Base-by-base conservation (phyloP, 2,888 invertebrate species). In the Metacarcinus magister region DNA sequence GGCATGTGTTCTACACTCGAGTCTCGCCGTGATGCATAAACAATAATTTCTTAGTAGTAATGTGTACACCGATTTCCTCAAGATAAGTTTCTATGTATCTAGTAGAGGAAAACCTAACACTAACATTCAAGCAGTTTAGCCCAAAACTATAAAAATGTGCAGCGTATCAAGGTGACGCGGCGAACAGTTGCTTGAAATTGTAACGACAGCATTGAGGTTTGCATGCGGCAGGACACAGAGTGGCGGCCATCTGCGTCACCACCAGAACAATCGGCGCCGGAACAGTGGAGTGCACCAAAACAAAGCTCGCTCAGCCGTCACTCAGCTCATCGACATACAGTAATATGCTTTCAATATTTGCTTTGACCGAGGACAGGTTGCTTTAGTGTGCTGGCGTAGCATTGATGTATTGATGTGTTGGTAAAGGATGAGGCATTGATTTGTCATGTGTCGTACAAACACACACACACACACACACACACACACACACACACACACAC, bases 291-390 rank as follows among this genome's bases (percentile, higher is more conserved):
- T n/a, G 67, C 23, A n/a, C 32, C 82, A 2, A 32, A 82, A 82
- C 28, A 82, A 82, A 8, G 82, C 32, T 82, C 32, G 82, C 67
- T 19, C 13, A 19, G 19, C 67, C 67, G 67, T 23, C 10, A 19
- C 67, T 7, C 67, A 19, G 2, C 82, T 82, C 82, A 82, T 82
- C 32, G 82, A 82, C 82, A 82, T 82, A 16, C 82, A 32, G 82
- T 32, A 82, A 82, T 82, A 0, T 82, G 82, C 82, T 32, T 82
- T 32, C 28, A 13, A 82, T 82, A 82, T 82, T 28, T 82, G 82
- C 32, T 82, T 82, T 82, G 82, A 28, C 82, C 32, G 82, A 28
- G 82, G 82, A 82, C 82, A 82, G 32, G 28, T 82, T 82, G 82
- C 82, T 32, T 32, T 28, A 5, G 28, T 82, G 82, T 82, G 32